phyloP scores from a whole-genome alignment of 2,113 vertebrate species.

The Corydoras maculifer region DNA sequence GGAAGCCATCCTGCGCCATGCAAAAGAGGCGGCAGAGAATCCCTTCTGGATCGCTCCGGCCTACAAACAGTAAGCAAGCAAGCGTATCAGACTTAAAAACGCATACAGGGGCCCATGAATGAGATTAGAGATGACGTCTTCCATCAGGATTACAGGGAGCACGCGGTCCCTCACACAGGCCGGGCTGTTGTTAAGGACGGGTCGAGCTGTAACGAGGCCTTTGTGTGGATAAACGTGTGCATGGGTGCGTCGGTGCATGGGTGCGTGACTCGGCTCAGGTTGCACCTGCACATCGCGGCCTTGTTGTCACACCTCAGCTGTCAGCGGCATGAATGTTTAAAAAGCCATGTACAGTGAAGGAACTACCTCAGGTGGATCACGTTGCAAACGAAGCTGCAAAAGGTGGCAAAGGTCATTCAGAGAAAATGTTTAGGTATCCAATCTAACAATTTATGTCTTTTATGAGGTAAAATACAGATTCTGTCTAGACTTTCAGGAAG shows the following conservation, averaged over 20 bases:
- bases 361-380: background rate
- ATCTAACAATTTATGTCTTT: too few species aligned
- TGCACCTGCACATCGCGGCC: constrained; percentile 25
- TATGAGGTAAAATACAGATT: too few species aligned
- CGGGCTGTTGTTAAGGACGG: constrained; percentile 2
- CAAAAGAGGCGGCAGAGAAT: constrained; percentile 84
- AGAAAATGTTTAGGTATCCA: background rate
- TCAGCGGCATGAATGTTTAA: constrained; percentile 33
- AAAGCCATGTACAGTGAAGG: constrained; percentile 10
- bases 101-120: background rate
- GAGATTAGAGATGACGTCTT: background rate
- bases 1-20: constrained; percentile 92
- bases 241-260: background rate
- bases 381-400: background rate
- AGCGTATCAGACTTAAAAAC: background rate
- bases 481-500: too few species aligned
- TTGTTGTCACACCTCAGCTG: constrained; percentile 19
- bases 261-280: constrained; percentile 25
- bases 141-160: background rate
- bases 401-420: constrained; percentile 2
- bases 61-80: constrained; percentile 75
- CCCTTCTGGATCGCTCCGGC: constrained; percentile 93
- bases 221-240: constrained; percentile 3
- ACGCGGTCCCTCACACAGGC: background rate
- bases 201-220: constrained; percentile 11